phyloP scores from a whole-genome alignment of 1,140 invertebrate genomes.

The Panagrolaimus sp. region DNA sequence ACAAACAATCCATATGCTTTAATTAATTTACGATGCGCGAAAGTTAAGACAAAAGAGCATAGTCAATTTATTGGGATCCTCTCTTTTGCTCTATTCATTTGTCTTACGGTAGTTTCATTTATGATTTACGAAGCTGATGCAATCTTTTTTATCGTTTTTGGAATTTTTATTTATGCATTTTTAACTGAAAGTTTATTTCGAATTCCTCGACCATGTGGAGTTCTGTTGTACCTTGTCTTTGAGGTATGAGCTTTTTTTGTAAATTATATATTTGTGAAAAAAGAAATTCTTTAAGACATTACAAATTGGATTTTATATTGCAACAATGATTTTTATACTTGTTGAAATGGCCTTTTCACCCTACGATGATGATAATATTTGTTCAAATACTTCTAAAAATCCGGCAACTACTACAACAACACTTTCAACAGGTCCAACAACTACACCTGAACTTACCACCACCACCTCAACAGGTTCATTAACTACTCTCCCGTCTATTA shows the following conservation, averaged over 20 bases:
- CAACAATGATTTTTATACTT: constrained; percentile 3
- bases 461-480: not conserved
- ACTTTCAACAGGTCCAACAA: not conserved
- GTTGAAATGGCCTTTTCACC: not conserved
- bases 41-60: not conserved
- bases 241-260: not conserved
- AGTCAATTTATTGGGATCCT: not conserved
- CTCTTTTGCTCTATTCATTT: not conserved
- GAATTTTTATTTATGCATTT: constrained; percentile 7
- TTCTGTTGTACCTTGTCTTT: not conserved
- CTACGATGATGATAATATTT: not conserved
- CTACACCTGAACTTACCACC: no score
- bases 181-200: constrained; percentile 2
- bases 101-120: not conserved
- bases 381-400: not conserved
- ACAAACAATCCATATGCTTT: constrained; percentile 11
- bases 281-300: not conserved
- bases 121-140: not conserved
- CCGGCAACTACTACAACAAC: not conserved
- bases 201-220: not conserved
- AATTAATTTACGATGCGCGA: not conserved
- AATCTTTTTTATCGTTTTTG: not conserved
- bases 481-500: no score
- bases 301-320: constrained; percentile 9
- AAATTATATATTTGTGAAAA: no score